These are phyloP conservation scores for Zapornia atra DNA, from an alignment of 2,113 vertebrate genomes.

Conservation along the genomic window DNA sequence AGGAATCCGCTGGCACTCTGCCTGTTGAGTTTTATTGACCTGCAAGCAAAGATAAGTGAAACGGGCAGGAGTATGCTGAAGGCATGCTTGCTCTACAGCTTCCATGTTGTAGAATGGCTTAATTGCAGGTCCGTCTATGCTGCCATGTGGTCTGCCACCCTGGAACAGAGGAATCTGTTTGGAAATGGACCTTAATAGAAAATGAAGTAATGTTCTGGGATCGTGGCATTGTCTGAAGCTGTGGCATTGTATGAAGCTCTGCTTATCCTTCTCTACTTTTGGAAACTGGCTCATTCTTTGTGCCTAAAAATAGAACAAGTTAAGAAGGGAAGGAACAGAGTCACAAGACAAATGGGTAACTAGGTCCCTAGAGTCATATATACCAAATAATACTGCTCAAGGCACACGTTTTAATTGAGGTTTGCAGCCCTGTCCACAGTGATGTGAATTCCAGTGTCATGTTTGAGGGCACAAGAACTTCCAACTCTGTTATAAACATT, in stretches of 20 bases:
- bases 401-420: neutral
- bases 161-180: neutral
- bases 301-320: constrained; percentile 45
- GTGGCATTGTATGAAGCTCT: constrained; percentile 43
- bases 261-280: constrained; percentile 31
- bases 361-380: neutral
- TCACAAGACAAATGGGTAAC: constrained; percentile 19
- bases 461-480: neutral
- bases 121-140: neutral
- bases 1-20: neutral
- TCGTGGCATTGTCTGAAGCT: neutral
- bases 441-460: fast-evolving
- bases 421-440: neutral
- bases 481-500: neutral
- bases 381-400: neutral
- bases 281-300: constrained; percentile 49
- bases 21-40: neutral
- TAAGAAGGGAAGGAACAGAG: constrained; percentile 7
- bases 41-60: neutral
- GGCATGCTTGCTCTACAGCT: neutral
- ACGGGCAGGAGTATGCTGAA: neutral
- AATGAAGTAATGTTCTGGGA: constrained; percentile 10
- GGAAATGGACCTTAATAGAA: constrained; percentile 15
- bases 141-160: neutral
- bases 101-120: neutral